These are phyloP conservation scores for Psilanteris sp. DNA, from an alignment of 1,140 invertebrate species.

Conservation along the genomic window DNA sequence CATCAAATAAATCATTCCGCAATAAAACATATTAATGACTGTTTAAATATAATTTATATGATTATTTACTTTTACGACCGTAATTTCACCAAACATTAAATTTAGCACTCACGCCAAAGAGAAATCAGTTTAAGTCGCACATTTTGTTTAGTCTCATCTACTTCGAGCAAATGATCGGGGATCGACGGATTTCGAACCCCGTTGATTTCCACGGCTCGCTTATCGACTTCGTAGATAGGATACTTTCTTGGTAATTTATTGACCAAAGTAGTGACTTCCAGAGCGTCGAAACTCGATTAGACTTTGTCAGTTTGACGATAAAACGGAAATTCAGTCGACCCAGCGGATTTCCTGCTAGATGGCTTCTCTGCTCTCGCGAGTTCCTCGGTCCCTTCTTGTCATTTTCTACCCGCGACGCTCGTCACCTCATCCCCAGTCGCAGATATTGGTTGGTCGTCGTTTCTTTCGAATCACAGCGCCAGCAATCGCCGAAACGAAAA, in stretches of 20 bases:
- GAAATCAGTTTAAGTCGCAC: constrained; percentile 29
- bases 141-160: constrained; percentile 57
- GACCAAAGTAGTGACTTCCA: constrained; percentile 65
- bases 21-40: no score
- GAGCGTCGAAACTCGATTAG: constrained; percentile 69
- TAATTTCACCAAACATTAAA: constrained; percentile 33
- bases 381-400: constrained; percentile 40
- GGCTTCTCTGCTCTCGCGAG: constrained; percentile 50
- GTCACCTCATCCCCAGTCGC: constrained; percentile 54
- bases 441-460: constrained; percentile 55
- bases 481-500: constrained; percentile 45
- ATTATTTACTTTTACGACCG: background rate
- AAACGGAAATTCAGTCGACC: constrained; percentile 69
- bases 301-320: constrained; percentile 70
- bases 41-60: no score
- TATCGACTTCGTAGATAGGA: constrained; percentile 66
- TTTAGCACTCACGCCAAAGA: constrained; percentile 12
- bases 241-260: constrained; percentile 70
- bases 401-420: constrained; percentile 41
- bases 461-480: constrained; percentile 56
- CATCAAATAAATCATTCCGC: no score
- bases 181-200: constrained; percentile 59
- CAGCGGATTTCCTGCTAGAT: constrained; percentile 67
- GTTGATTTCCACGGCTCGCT: constrained; percentile 63
- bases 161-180: constrained; percentile 50